Conservation (phyloP, 2,888 invertebrate species). For the Sicus ferrugineus region DNA sequence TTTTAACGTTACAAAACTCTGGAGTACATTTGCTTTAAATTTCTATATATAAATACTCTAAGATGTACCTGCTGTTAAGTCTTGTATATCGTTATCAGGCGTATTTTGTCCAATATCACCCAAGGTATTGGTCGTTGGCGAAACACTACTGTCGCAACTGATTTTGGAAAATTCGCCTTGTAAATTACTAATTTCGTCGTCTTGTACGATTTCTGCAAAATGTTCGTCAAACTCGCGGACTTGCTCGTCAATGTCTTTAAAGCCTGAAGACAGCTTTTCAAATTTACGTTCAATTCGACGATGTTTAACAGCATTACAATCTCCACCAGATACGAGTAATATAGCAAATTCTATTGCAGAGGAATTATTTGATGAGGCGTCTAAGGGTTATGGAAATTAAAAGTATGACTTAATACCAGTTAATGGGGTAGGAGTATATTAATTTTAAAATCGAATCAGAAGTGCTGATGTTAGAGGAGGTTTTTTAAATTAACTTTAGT, state of each 20-base stretch:
- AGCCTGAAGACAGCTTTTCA: slow-evolving; percentile 58
- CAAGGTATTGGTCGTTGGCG: slow-evolving; percentile 60
- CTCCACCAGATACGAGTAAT: slow-evolving; percentile 44
- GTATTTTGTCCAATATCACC: slow-evolving; percentile 62
- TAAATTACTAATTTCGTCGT: slow-evolving; percentile 62
- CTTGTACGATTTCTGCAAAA: slow-evolving; percentile 57
- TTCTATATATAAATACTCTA: slow-evolving; percentile 58
- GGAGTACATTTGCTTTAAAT: slow-evolving; percentile 58
- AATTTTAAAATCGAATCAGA: too few relatives aligned
- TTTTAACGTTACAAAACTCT: slow-evolving; percentile 8
- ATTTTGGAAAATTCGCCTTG: slow-evolving; percentile 64
- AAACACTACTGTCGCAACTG: slow-evolving; percentile 64
- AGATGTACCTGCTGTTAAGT: slow-evolving; percentile 60
- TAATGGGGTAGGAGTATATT: too few relatives aligned
- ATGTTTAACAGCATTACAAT: slow-evolving; percentile 46
- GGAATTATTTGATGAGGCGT: background rate
- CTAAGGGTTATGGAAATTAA: slow-evolving; percentile 3
- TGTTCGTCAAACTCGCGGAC: slow-evolving; percentile 55
- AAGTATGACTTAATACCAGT: background rate
- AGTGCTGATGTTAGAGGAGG: too few relatives aligned
- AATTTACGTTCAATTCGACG: slow-evolving; percentile 62
- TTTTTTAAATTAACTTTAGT: too few relatives aligned
- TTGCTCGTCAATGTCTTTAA: slow-evolving; percentile 55
- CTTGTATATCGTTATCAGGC: slow-evolving; percentile 64
- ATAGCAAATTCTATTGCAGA: background rate